These are phyloP conservation scores for Varecia variegata DNA, from an alignment of 2,797 vertebrate species.

Conservation along the genomic window DNA sequence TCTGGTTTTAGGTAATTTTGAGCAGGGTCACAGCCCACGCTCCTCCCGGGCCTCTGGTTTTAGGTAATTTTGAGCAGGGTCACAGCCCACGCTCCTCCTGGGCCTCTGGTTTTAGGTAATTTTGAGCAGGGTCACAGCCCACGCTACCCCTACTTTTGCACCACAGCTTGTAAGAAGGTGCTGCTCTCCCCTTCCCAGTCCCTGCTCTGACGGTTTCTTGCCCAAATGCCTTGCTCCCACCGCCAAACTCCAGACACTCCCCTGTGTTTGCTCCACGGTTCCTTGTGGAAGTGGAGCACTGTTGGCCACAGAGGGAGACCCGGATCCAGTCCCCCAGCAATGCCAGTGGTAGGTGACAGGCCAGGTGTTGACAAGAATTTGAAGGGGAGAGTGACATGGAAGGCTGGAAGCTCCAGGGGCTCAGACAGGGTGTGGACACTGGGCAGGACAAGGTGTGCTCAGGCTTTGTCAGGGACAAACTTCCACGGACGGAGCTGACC, in stretches of 20 bases:
- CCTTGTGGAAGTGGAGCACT: not conserved
- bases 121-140: fast-evolving
- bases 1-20: too few species aligned
- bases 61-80: fast-evolving
- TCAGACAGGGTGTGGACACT: fast-evolving
- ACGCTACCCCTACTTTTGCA: fast-evolving
- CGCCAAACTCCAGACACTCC: not conserved
- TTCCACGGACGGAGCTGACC: too few species aligned
- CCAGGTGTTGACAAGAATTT: not conserved
- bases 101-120: too few species aligned
- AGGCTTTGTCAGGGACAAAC: too few species aligned
- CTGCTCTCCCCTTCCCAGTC: not conserved
- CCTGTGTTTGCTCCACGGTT: not conserved
- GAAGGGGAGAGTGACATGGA: too few species aligned
- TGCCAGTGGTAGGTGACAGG: too few species aligned
- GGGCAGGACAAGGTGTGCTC: not conserved
- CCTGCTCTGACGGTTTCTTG: not conserved
- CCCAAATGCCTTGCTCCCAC: too few species aligned
- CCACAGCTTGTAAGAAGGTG: not conserved
- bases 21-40: fast-evolving
- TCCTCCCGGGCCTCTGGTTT: too few species aligned
- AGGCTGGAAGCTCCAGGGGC: not conserved
- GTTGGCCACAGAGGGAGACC: fast-evolving
- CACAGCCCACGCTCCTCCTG: too few species aligned
- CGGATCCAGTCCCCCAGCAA: fast-evolving